Evolutionary conservation across 2,797 vertebrate species (phyloP).

Genomic region (Muscicapa comitata): DNA sequence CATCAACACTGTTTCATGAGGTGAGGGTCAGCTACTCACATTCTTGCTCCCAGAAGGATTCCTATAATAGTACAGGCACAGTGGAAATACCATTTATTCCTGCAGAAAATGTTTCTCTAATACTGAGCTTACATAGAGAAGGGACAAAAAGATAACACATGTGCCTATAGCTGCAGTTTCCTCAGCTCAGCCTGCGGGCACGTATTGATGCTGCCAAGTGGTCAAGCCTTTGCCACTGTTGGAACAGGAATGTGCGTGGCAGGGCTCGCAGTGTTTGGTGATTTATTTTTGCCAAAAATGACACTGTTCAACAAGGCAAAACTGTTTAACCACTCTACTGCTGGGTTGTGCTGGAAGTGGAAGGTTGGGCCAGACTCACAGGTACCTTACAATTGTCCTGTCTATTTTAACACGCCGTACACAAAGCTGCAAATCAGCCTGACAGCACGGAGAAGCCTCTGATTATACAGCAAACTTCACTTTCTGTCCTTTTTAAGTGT

Average conservation of each 20-base stretch:
- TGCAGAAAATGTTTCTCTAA: conserved; percentile 20
- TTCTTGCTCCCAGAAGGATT: conserved; percentile 11
- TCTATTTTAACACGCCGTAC: background rate
- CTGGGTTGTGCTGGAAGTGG: background rate
- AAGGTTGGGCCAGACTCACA: background rate
- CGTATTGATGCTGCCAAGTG: background rate
- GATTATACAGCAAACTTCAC: conserved; percentile 48
- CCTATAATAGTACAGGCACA: background rate
- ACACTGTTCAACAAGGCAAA: background rate
- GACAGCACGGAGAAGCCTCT: background rate
- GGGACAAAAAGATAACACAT: background rate
- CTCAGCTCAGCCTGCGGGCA: conserved; percentile 29
- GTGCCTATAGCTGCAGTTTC: conserved; percentile 12
- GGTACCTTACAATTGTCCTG: background rate
- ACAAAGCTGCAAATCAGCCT: background rate
- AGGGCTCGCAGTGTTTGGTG: conserved; percentile 11
- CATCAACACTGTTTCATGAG: conserved; percentile 14
- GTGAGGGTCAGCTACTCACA: background rate
- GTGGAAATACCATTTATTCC: conserved; percentile 25
- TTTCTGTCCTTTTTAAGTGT: conserved; percentile 53
- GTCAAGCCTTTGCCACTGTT: conserved; percentile 27
- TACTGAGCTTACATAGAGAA: background rate
- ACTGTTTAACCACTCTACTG: conserved; percentile 9
- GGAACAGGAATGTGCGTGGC: background rate
- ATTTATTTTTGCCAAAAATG: conserved; percentile 44